These are phyloP conservation scores for Flabesymbios commensalis DNA, from an alignment of 2,888 invertebrate genomes.

Conservation along the genomic window DNA sequence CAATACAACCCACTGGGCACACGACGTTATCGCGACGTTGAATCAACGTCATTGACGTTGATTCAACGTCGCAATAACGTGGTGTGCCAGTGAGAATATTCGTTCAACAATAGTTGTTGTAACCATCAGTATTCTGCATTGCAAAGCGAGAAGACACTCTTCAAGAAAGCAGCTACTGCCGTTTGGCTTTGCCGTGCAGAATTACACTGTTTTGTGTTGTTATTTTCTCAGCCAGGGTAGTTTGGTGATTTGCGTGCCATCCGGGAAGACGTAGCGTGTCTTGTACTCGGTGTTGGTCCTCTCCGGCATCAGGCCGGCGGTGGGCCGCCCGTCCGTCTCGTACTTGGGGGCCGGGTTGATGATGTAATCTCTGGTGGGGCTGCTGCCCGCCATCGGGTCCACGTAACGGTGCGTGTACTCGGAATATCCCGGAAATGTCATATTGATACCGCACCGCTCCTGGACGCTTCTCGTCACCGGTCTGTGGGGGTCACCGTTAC, in stretches of 20 bases:
- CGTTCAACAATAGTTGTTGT: too few relatives aligned
- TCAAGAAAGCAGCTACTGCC: too few relatives aligned
- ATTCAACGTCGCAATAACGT: too few relatives aligned
- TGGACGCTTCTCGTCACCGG: slow-evolving; percentile 44
- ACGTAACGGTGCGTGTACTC: slow-evolving; percentile 55
- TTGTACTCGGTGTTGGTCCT: slow-evolving; percentile 51
- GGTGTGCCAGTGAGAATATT: too few relatives aligned
- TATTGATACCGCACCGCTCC: slow-evolving; percentile 60
- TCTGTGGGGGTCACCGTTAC: too few relatives aligned
- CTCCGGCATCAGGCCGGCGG: slow-evolving; percentile 32
- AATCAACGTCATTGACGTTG: too few relatives aligned
- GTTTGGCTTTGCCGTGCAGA: too few relatives aligned
- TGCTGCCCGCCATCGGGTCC: slow-evolving; percentile 39
- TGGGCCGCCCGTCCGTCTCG: slow-evolving; percentile 49
- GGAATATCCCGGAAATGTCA: slow-evolving; percentile 54
- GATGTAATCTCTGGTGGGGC: slow-evolving; percentile 47
- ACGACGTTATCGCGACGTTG: too few relatives aligned
- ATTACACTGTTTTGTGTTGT: too few relatives aligned
- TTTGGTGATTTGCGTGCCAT: slow-evolving; percentile 48
- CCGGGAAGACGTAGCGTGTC: slow-evolving; percentile 57
- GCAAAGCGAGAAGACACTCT: too few relatives aligned
- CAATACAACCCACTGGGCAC: too few relatives aligned
- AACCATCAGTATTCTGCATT: too few relatives aligned
- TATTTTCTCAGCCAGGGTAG: slow-evolving; percentile 54
- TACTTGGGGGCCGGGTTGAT: slow-evolving; percentile 59